These are phyloP conservation scores for Melinaea menophilus DNA, from an alignment of 2,888 invertebrate genomes.

Conservation along the genomic window DNA sequence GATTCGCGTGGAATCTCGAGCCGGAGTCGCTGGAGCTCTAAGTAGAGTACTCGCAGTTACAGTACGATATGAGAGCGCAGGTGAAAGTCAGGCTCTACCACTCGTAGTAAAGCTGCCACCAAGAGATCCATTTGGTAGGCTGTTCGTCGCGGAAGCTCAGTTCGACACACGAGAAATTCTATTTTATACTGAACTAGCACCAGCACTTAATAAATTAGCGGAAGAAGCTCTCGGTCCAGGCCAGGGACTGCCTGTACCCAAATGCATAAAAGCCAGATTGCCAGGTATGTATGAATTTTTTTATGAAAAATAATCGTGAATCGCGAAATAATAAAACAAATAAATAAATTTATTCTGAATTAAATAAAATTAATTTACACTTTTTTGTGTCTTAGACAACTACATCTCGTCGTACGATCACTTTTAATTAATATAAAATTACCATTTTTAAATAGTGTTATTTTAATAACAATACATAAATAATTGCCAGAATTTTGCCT, in stretches of 20 bases:
- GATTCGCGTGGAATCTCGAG: constrained; percentile 71
- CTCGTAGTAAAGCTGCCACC: constrained; percentile 87
- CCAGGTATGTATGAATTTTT: constrained; percentile 52
- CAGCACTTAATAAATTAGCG: constrained; percentile 84
- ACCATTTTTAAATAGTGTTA: too few species aligned
- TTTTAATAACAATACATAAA: too few species aligned
- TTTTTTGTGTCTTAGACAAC: too few species aligned
- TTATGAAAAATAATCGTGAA: neutral
- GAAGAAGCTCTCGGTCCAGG: constrained; percentile 74
- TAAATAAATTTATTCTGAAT: too few species aligned
- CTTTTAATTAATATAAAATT: too few species aligned
- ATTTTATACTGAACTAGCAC: constrained; percentile 87
- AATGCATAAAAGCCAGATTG: constrained; percentile 84
- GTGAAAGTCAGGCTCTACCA: constrained; percentile 58
- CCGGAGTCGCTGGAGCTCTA: constrained; percentile 84
- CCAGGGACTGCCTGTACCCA: constrained; percentile 67
- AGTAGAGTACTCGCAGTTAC: constrained; percentile 88
- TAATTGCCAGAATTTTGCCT: too few species aligned
- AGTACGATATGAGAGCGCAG: constrained; percentile 78
- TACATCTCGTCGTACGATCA: too few species aligned
- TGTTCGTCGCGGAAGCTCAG: constrained; percentile 89
- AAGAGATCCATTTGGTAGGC: constrained; percentile 86
- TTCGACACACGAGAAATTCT: constrained; percentile 89
- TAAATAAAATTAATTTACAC: too few species aligned
- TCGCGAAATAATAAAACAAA: too few species aligned